Evolutionary conservation across 2,113 vertebrate genomes (phyloP).

Genomic region (Corydoras maculifer): DNA sequence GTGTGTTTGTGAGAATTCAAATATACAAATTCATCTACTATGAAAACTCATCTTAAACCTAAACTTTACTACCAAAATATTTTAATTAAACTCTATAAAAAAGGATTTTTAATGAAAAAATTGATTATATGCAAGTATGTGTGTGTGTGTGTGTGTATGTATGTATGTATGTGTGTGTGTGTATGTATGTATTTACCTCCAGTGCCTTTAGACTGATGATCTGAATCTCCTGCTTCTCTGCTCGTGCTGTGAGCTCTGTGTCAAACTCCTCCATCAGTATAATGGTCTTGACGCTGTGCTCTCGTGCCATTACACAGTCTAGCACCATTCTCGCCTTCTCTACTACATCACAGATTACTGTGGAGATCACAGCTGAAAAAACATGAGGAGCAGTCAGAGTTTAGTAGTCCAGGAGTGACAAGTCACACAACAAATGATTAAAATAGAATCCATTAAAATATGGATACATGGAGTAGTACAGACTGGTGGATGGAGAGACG

Average conservation of each 20-base stretch:
- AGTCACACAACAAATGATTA: neutral
- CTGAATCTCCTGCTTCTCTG: slow-evolving; percentile 72
- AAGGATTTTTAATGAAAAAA: no score
- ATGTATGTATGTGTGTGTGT: neutral
- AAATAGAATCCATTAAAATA: neutral
- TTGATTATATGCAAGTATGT: no score
- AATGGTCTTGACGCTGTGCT: slow-evolving; percentile 69
- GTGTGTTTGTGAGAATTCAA: no score
- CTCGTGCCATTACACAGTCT: slow-evolving; percentile 65
- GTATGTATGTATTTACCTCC: slow-evolving; percentile 67
- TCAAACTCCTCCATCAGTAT: slow-evolving; percentile 79
- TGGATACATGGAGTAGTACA: neutral
- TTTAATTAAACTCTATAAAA: no score
- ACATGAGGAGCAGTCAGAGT: neutral
- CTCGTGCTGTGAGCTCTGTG: slow-evolving; percentile 67
- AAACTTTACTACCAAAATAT: no score
- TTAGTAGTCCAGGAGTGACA: no score
- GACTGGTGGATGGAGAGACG: neutral
- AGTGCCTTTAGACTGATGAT: slow-evolving; percentile 74
- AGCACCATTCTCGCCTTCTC: slow-evolving; percentile 79
- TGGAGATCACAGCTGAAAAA: slow-evolving; percentile 70
- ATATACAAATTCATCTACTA: no score
- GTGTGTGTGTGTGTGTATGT: neutral
- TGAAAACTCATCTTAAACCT: no score
- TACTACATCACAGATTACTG: slow-evolving; percentile 84